Evolutionary conservation across 2,797 vertebrate species (phyloP).

Genomic region (Gila robusta): DNA sequence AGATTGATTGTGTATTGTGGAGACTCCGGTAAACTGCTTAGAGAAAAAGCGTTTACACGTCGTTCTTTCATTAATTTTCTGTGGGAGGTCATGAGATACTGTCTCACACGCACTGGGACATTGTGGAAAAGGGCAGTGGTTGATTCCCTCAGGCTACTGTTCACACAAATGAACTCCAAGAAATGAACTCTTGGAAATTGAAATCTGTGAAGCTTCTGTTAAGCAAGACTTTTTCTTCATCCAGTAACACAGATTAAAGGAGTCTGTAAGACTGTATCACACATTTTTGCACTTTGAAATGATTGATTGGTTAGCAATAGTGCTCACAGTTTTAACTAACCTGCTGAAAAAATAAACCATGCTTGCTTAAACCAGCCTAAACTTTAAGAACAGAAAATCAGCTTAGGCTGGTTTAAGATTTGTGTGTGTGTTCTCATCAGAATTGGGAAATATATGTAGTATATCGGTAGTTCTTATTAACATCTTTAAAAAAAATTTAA

Average conservation of each 20-base stretch:
- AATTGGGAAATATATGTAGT: not conserved
- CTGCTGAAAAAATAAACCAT: not conserved
- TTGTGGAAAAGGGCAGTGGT: slow-evolving; percentile 50
- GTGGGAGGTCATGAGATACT: slow-evolving; percentile 69
- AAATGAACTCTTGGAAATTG: slow-evolving; percentile 42
- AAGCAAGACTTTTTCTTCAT: not conserved
- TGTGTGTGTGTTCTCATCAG: not conserved
- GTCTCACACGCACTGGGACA: slow-evolving; percentile 53
- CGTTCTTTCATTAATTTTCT: slow-evolving; percentile 66
- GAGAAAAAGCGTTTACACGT: slow-evolving; percentile 41
- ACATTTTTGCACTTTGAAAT: not conserved
- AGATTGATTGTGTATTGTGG: slow-evolving; percentile 43
- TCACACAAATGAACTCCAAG: not conserved
- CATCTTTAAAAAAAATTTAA: not conserved
- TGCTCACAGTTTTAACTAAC: not conserved
- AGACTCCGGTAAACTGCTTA: slow-evolving; percentile 45
- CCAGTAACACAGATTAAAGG: not conserved
- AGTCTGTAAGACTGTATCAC: not conserved
- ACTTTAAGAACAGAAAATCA: not conserved
- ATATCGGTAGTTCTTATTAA: not conserved
- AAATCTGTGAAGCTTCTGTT: slow-evolving; percentile 13
- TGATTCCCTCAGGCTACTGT: slow-evolving; percentile 14
- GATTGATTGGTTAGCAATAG: not conserved
- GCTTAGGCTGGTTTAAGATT: not conserved
- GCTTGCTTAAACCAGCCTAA: not conserved